Conservation (phyloP, 2,113 vertebrate species). For the Dromiciops gliroides region DNA sequence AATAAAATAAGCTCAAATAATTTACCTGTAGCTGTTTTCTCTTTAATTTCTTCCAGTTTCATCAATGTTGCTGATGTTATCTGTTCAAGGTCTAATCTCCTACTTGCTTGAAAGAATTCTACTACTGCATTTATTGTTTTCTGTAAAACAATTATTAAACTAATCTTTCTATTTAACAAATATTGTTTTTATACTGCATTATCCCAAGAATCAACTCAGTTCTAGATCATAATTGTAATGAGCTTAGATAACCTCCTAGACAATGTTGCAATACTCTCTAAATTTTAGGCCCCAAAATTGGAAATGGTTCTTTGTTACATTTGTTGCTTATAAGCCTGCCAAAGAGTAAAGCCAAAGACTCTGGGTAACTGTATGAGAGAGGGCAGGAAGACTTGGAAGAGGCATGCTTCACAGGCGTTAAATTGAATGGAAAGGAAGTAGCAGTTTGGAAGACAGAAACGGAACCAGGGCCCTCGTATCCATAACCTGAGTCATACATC, state of each 20-base stretch:
- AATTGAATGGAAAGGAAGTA: not conserved
- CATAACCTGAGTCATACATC: not conserved
- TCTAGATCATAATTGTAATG: not conserved
- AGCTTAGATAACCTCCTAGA: conserved; percentile 21
- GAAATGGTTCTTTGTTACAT: not conserved
- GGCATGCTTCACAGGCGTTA: not conserved
- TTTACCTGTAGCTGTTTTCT: conserved; percentile 93
- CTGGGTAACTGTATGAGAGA: not conserved
- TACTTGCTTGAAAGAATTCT: conserved; percentile 93
- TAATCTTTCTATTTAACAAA: conserved; percentile 19
- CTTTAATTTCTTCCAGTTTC: conserved; percentile 97
- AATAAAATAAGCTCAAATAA: not conserved
- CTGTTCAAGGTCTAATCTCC: conserved; percentile 92
- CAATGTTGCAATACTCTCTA: not conserved
- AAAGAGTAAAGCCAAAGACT: not conserved
- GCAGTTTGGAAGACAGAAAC: conserved; percentile 8
- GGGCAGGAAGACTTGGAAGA: not conserved
- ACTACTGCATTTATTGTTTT: conserved; percentile 92
- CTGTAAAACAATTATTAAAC: conserved; percentile 78
- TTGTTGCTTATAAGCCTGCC: not conserved
- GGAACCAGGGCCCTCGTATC: not conserved
- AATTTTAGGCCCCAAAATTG: not conserved
- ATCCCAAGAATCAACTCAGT: conserved; percentile 17
- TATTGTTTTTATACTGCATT: conserved; percentile 19
- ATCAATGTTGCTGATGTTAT: conserved; percentile 94